These are phyloP conservation scores for Epirrita christyi DNA, from an alignment of 2,888 invertebrate species.

Conservation along the genomic window DNA sequence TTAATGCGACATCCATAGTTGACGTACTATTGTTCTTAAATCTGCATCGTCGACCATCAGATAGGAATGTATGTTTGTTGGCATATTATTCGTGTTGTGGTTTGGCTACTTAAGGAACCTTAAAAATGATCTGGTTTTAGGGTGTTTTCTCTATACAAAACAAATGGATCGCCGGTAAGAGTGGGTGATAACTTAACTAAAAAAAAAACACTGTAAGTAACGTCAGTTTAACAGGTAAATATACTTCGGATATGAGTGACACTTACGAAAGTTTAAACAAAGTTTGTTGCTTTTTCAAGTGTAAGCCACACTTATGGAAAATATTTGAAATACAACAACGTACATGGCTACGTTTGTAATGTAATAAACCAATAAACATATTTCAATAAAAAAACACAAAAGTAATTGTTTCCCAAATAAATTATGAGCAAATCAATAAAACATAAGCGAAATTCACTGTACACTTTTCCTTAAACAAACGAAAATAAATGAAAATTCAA, in stretches of 20 bases:
- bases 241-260: too few relatives aligned
- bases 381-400: slow-evolving; percentile 8
- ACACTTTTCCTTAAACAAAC: slow-evolving; percentile 80
- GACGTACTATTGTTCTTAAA: slow-evolving; percentile 81
- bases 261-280: too few relatives aligned
- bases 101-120: slow-evolving; percentile 23
- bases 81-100: slow-evolving; percentile 32
- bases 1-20: slow-evolving; percentile 81
- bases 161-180: too few relatives aligned
- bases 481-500: slow-evolving; percentile 84
- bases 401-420: slow-evolving; percentile 36
- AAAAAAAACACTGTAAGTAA: too few relatives aligned
- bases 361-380: slow-evolving; percentile 16
- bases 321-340: too few relatives aligned
- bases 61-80: slow-evolving; percentile 64
- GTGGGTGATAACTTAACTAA: too few relatives aligned
- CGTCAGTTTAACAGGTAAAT: too few relatives aligned
- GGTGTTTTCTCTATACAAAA: too few relatives aligned
- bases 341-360: neutral
- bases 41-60: slow-evolving; percentile 75
- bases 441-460: slow-evolving; percentile 52
- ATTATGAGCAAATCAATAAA: slow-evolving; percentile 64
- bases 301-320: too few relatives aligned
- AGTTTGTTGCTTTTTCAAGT: too few relatives aligned
- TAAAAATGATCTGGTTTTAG: slow-evolving; percentile 1